Percentiles rank a stretch among this genome's conserved stretches.
Conservation (phyloP, 2,888 invertebrate species). For the Agriopis aurantiaria region DNA sequence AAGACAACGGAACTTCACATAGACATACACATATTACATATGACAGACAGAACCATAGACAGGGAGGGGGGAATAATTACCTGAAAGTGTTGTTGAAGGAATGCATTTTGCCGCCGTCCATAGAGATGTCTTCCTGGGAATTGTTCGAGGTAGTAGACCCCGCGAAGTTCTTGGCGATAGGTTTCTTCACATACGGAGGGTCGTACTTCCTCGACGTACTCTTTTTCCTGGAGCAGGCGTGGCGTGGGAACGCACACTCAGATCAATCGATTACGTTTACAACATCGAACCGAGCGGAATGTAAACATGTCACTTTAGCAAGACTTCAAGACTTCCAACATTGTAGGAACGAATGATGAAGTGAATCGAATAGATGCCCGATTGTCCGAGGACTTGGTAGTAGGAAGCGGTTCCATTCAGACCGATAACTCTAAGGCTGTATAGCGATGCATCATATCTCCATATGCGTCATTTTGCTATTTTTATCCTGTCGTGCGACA, state of each 20-base stretch:
- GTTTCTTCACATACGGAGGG: constrained; percentile 94
- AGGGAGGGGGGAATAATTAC: constrained; percentile 75
- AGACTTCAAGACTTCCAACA: constrained; percentile 36
- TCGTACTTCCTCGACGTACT: constrained; percentile 96
- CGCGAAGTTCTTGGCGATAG: constrained; percentile 91
- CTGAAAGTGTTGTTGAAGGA: constrained; percentile 93
- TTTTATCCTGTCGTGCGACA: background rate
- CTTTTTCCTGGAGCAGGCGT: constrained; percentile 91
- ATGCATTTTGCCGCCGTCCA: constrained; percentile 94
- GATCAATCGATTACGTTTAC: constrained; percentile 85
- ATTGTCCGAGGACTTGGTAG: constrained; percentile 31
- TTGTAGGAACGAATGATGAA: constrained; percentile 47
- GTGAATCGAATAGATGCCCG: constrained; percentile 10
- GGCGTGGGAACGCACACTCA: constrained; percentile 86
- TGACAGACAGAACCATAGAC: background rate
- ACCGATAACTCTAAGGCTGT: constrained; percentile 10
- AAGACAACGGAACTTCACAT: constrained; percentile 19
- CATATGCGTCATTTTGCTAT: background rate
- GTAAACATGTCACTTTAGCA: constrained; percentile 62
- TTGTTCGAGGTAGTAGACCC: constrained; percentile 89
- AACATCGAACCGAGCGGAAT: constrained; percentile 64
- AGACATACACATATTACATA: background rate
- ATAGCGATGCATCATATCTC: background rate
- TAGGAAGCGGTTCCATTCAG: constrained; percentile 3
- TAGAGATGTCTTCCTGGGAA: constrained; percentile 92